Evolutionary conservation across 2,888 invertebrate genomes (phyloP).

Genomic region (Ormyrus rosae): DNA sequence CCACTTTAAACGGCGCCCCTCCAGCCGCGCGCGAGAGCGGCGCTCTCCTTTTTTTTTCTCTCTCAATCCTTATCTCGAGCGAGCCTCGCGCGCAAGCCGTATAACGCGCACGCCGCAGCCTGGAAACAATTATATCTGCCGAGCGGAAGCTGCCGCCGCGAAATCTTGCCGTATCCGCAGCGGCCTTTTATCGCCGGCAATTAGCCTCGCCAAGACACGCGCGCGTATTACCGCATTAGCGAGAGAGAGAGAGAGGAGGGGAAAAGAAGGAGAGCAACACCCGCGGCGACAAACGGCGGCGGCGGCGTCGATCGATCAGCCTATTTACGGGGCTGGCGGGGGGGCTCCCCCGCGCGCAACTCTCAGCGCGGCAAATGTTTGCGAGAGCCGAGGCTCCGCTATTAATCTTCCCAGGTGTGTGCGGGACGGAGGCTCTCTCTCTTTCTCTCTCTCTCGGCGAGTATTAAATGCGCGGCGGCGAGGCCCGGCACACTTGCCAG

Average conservation of each 20-base stretch:
- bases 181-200: too few relatives aligned
- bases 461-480: constrained; percentile 36
- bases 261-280: not conserved
- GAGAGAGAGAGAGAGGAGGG: too few relatives aligned
- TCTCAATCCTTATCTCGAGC: too few relatives aligned
- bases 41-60: constrained; percentile 15
- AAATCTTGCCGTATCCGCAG: not conserved
- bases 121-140: constrained; percentile 18
- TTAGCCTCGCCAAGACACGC: too few relatives aligned
- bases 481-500: not conserved
- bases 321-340: constrained; percentile 46
- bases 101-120: not conserved
- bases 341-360: too few relatives aligned
- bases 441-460: not conserved
- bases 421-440: not conserved
- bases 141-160: constrained; percentile 19
- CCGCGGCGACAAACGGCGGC: constrained; percentile 12
- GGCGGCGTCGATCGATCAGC: constrained; percentile 45
- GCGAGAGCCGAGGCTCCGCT: constrained; percentile 33
- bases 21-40: not conserved
- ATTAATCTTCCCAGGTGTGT: constrained; percentile 47
- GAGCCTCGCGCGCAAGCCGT: too few relatives aligned
- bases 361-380: constrained; percentile 46
- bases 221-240: too few relatives aligned
- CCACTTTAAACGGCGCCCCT: constrained; percentile 7